These are phyloP conservation scores for Drosophila maculinotata DNA, from an alignment of 2,888 invertebrate genomes.

Conservation along the genomic window DNA sequence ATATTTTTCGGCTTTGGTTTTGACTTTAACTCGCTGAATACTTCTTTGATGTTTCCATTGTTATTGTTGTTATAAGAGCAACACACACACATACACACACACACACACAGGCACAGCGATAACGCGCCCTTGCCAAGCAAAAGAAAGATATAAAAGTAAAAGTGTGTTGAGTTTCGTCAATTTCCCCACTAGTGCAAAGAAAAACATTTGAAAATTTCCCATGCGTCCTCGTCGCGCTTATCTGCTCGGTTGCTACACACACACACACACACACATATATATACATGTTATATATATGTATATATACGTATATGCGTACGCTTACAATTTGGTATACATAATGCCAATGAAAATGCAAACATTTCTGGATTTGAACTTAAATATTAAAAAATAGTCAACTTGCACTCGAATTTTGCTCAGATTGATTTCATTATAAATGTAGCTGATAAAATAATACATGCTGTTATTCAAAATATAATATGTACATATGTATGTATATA, in stretches of 20 bases:
- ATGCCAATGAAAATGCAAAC: slow-evolving; percentile 46
- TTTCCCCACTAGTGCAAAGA: slow-evolving; percentile 60
- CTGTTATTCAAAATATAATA: slow-evolving; percentile 25
- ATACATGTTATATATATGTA: too few species aligned
- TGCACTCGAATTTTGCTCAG: slow-evolving; percentile 20
- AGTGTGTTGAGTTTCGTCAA: slow-evolving; percentile 76
- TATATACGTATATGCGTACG: slow-evolving; percentile 16
- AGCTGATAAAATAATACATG: slow-evolving; percentile 33
- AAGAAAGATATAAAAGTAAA: slow-evolving; percentile 68
- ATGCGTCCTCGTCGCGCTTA: slow-evolving; percentile 59
- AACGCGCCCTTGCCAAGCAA: slow-evolving; percentile 48
- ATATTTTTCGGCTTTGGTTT: slow-evolving; percentile 22
- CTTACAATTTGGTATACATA: slow-evolving; percentile 69
- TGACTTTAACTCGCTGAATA: slow-evolving; percentile 42
- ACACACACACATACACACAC: slow-evolving; percentile 15
- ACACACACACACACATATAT: slow-evolving; percentile 17
- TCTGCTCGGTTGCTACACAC: slow-evolving; percentile 37
- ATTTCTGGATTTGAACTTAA: slow-evolving; percentile 3
- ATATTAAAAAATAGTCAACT: background rate
- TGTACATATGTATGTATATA: background rate
- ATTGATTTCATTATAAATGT: background rate
- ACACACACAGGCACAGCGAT: slow-evolving; percentile 15
- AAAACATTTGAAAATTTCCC: slow-evolving; percentile 71
- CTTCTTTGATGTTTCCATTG: slow-evolving; percentile 50
- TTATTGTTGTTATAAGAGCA: slow-evolving; percentile 60